These are phyloP conservation scores for Tachyglossus aculeatus DNA, from an alignment of 2,797 vertebrate genomes.

Conservation along the genomic window DNA sequence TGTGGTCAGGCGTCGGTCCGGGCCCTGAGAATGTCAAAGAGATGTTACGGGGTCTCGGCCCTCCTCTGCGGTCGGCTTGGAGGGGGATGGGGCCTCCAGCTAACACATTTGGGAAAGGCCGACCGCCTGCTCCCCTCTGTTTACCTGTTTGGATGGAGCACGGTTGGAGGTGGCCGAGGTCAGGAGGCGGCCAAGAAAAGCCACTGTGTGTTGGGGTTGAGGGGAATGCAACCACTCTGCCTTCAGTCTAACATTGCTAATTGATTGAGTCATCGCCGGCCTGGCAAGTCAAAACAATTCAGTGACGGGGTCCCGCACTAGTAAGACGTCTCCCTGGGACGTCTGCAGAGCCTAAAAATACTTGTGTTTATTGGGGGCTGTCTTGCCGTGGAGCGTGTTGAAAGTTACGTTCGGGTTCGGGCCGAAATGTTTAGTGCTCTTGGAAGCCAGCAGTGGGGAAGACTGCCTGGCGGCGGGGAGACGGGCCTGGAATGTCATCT, in stretches of 20 bases:
- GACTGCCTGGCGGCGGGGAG: conserved; percentile 13
- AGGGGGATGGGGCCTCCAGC: too few species aligned
- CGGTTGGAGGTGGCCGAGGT: not conserved
- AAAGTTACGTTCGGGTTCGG: conserved; percentile 8
- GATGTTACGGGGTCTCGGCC: too few species aligned
- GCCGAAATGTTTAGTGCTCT: conserved; percentile 35
- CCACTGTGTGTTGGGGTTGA: conserved; percentile 30
- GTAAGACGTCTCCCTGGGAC: conserved; percentile 27
- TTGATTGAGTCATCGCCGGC: conserved; percentile 19
- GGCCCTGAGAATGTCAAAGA: not conserved
- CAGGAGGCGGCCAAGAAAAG: conserved; percentile 9
- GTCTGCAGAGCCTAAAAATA: conserved; percentile 24
- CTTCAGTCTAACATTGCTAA: conserved; percentile 18
- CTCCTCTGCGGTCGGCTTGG: too few species aligned
- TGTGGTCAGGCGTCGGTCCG: not conserved
- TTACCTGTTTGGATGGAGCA: not conserved
- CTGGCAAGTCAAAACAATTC: conserved; percentile 45
- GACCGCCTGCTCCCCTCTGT: not conserved
- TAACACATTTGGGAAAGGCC: not conserved
- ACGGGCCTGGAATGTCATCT: not conserved
- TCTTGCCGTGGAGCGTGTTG: conserved; percentile 27
- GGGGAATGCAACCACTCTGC: not conserved
- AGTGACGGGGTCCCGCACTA: conserved; percentile 8
- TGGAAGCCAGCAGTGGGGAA: conserved; percentile 30
- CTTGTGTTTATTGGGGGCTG: conserved; percentile 37